Evolutionary conservation across 2,888 invertebrate genomes (phyloP), one percentile per base, ranked within the genome.

Genomic region (Lycaena phlaeas): DNA sequence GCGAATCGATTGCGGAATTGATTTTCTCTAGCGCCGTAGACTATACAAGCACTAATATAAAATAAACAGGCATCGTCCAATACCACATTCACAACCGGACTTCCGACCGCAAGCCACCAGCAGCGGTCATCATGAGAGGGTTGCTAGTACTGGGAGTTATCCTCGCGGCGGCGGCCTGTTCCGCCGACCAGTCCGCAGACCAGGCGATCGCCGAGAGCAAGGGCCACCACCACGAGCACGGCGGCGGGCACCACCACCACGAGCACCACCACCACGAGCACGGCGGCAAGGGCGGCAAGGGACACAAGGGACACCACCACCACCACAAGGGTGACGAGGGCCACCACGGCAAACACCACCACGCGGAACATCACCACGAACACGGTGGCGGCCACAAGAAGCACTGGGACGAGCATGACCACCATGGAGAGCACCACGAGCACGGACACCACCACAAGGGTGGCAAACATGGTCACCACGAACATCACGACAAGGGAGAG

Each of bases 401-500:
- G 44, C 90, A 92, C 57, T 91, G 92, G 76, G 91, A 92, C 49
- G 91, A 92, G 63, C 89, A 89, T 41, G 90, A 90, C 36, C 88
- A 92, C 56, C 87, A 92, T 56, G 90, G 90, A 0, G 89, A 90
- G 26, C 92, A 93, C 59, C 91, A 93, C 60, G 92, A 92, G 46
- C 87, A 88, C 36, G 92, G 91, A 3, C 90, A 93, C 54, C 91
- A 90, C 47, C 91, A 92, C 64, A 93, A 93, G 63, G 93, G 90
- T 4, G 91, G 88, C 22, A 92, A 93, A 62, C 91, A 90, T 64
- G 91, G 91, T n/a, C 91, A 92, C 59, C 91, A 93, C 57, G 92
- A 92, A 53, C 92, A 92, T 27, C 93, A 93, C 71, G 93, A 94
- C 61, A 94, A 94, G 64, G 94, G 93, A 0, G 91, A 92, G 57